Evolutionary conservation across 2,888 invertebrate genomes (phyloP), one percentile per base, ranked within the genome.

Genomic region (Limnephilus rhombicus): DNA sequence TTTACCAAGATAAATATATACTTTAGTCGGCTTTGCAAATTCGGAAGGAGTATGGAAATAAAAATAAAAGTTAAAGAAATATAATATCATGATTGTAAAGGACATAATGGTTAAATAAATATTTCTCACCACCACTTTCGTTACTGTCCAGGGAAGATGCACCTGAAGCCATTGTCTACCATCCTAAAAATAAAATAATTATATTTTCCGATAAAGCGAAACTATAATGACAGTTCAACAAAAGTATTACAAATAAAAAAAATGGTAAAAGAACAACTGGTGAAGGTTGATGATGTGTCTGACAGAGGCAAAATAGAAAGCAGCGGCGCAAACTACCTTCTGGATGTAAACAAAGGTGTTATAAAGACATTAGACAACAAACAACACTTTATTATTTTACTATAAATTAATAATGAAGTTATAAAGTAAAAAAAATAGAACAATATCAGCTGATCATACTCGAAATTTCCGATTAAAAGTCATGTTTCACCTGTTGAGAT

Each of bases 101-200:
- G 41, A 93, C 89, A 94, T 29, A 37, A 37, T 68, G n/a, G n/a
- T 68, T 68, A 89, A 80, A 89, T 7, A 45, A 29, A 88, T 34
- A 82, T 81, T 68, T 95, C 97, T 96, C 95, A 97, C 98, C 98
- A 96, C 97, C 97, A 95, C 97, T 98, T 95, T 97, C 97, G 95
- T 97, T 97, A 95, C 98, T 98, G 95, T 98, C 98, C 96, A 98
- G 96, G 94, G 98, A 98, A 94, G 98, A 97, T 95, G 97, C 97
- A 94, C 97, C 98, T 95, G 98, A 98, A 96, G 98, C 98, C 98
- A 98, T 98, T 95, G 95, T 95, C 94, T 94, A 93, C 87, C 91
- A 91, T 86, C 92, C 93, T 92, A 90, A 87, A 92, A 90, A 53
- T 29, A 87, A 87, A 87, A 87, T 24, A 34, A 53, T 87, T 24